Conservation (phyloP, 2,888 invertebrate genomes). For the Ligdia adustata region DNA sequence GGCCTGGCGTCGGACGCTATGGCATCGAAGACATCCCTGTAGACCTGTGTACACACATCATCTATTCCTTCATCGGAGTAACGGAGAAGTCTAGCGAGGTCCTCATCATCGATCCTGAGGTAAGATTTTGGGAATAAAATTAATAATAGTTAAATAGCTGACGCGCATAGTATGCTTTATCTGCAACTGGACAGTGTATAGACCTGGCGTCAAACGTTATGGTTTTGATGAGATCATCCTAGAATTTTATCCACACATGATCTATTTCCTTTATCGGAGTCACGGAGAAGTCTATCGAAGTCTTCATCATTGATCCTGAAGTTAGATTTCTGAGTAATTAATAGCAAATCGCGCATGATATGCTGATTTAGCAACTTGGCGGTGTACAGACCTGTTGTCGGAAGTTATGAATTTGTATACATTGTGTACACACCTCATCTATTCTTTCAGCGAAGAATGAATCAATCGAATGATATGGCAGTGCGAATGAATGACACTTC, state of each 20-base stretch:
- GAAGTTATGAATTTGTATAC: conserved; percentile 92
- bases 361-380: conserved; percentile 93
- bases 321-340: no score
- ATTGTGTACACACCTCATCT: no score
- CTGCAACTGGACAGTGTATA: conserved; percentile 94
- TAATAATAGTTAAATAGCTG: no score
- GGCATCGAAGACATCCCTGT: conserved; percentile 93
- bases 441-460: no score
- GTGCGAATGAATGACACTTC: no score
- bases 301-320: conserved; percentile 92
- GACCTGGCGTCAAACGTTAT: conserved; percentile 92
- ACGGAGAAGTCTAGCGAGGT: conserved; percentile 90
- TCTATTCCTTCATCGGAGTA: conserved; percentile 95
- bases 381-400: conserved; percentile 91
- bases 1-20: conserved; percentile 92
- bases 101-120: conserved; percentile 92
- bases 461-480: no score
- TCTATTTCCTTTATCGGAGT: conserved; percentile 96
- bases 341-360: conserved; percentile 83
- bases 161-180: conserved; percentile 85
- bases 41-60: conserved; percentile 92
- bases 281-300: conserved; percentile 89
- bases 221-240: conserved; percentile 93
- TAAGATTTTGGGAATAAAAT: no score
- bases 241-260: conserved; percentile 92